A percentile compares a stretch with the other conserved stretches of the same genome.
phyloP scores from a whole-genome alignment of 2,888 invertebrate genomes.

The Ophion obscuratus region DNA sequence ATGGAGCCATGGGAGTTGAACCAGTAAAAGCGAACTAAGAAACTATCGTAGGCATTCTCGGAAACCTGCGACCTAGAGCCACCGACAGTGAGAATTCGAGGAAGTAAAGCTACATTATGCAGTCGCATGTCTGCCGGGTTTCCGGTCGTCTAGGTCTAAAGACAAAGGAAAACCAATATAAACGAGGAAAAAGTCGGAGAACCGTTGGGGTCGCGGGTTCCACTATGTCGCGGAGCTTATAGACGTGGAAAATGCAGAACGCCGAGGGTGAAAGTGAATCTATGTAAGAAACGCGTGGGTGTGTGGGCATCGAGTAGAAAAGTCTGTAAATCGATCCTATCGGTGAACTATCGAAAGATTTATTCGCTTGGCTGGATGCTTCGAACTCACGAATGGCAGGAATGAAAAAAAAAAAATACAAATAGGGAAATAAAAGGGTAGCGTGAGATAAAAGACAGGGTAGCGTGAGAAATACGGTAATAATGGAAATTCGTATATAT shows the following conservation, averaged over 20 bases:
- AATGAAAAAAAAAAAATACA: neutral
- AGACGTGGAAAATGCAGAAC: constrained; percentile 18
- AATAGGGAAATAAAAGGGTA: neutral
- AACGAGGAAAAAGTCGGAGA: constrained; percentile 10
- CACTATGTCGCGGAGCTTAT: constrained; percentile 28
- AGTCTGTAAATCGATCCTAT: constrained; percentile 51
- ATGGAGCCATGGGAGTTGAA: neutral
- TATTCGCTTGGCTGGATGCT: constrained; percentile 16
- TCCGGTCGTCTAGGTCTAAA: constrained; percentile 46
- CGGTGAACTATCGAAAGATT: constrained; percentile 55
- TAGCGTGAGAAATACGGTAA: too few species aligned
- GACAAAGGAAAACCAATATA: constrained; percentile 26
- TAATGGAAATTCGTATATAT: too few species aligned
- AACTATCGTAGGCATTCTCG: constrained; percentile 3
- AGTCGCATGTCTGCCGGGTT: constrained; percentile 34
- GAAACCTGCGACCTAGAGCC: constrained; percentile 39
- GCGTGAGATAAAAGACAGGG: too few species aligned
- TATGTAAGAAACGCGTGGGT: constrained; percentile 3
- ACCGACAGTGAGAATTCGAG: constrained; percentile 61
- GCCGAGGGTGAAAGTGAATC: neutral
- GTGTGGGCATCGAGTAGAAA: constrained; percentile 9
- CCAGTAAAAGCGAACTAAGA: neutral
- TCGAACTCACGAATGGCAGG: neutral
- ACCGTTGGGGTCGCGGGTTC: constrained; percentile 18
- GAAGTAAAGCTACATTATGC: constrained; percentile 50